phyloP scores from a whole-genome alignment of 2,888 invertebrate genomes.

The Lymantria monacha region DNA sequence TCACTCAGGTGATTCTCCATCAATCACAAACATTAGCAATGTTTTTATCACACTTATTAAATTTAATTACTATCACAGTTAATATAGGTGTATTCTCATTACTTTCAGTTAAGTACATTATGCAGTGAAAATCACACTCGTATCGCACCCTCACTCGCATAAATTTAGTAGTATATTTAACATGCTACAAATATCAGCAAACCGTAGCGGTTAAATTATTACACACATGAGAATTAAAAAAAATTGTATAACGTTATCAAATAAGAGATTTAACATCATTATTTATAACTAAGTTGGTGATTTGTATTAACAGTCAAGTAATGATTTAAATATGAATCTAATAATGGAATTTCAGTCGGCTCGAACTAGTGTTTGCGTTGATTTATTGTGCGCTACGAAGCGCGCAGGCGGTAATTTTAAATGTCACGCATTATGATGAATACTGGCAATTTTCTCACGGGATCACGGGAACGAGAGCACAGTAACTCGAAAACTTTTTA shows the following conservation, averaged over 20 bases:
- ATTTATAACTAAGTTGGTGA: slow-evolving; percentile 23
- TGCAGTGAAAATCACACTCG: slow-evolving; percentile 43
- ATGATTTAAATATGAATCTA: slow-evolving; percentile 39
- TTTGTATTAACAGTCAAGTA: slow-evolving; percentile 22
- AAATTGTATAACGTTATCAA: slow-evolving; percentile 46
- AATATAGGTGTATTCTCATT: too few species aligned
- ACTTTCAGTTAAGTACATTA: slow-evolving; percentile 7
- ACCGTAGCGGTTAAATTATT: slow-evolving; percentile 60
- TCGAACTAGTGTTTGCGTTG: slow-evolving; percentile 68
- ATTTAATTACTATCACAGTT: too few species aligned
- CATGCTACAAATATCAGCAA: slow-evolving; percentile 63
- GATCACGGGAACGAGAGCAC: slow-evolving; percentile 58
- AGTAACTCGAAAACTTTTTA: slow-evolving; percentile 49
- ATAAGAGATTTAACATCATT: slow-evolving; percentile 28
- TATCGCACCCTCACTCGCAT: slow-evolving; percentile 49
- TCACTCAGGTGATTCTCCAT: neutral
- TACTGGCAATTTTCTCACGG: slow-evolving; percentile 76
- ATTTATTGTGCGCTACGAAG: slow-evolving; percentile 65
- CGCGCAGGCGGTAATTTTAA: slow-evolving; percentile 71
- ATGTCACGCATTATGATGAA: slow-evolving; percentile 80
- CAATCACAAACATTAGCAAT: too few species aligned
- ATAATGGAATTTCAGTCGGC: slow-evolving; percentile 48
- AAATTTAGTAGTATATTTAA: slow-evolving; percentile 60
- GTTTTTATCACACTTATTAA: too few species aligned
- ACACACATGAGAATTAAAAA: slow-evolving; percentile 55